Base-by-base conservation (phyloP, 2,888 invertebrate genomes). In the Rhamphomyia laevipes region DNA sequence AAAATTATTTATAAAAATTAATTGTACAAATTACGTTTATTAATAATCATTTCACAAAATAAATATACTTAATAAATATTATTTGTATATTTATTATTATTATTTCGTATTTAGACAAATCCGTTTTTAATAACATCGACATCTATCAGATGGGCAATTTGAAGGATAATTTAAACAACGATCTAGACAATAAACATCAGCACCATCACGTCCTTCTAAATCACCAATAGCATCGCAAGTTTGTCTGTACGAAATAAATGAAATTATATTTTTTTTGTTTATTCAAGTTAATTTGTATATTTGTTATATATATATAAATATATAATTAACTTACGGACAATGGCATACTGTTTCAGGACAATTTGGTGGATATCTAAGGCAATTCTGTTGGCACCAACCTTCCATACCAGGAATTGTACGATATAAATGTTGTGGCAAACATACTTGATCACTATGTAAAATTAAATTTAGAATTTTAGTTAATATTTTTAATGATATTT, bases 181-280 rank as follows among this genome's bases (percentile, higher is more conserved):
- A 66, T 91, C 89, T 77, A 87, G 80, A 65, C 92, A 92, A 65
- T 86, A 85, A 23, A 85, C 81, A 59, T 87, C 88, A 0, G 89
- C 87, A 9, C 86, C 89, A 2, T 77, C 76, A 41, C 76, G 74
- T 11, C 83, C 84, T 57, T 76, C 78, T 51, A 86, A 65, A 59
- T 86, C 83, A 2, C 90, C 90, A 23, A 86, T 73, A 1, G 88
- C 88, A 51, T 86, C 83, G 65, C 91, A 91, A n/a, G 77, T 77
- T 63, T 82, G 78, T 47, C 90, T 90, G 70, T 13, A 74, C 66
- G 42, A 47, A n/a, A 31, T 33, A 38, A 30, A 37, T 27, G 40
- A 21, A n/a, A n/a, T n/a, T n/a, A n/a, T n/a, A n/a, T n/a, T n/a
- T n/a, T 12, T 11, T 2, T 13, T 21, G 15, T 16, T 16, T 42